Evolutionary conservation across 1,140 invertebrate species (phyloP).

Genomic region (Diprion similis): DNA sequence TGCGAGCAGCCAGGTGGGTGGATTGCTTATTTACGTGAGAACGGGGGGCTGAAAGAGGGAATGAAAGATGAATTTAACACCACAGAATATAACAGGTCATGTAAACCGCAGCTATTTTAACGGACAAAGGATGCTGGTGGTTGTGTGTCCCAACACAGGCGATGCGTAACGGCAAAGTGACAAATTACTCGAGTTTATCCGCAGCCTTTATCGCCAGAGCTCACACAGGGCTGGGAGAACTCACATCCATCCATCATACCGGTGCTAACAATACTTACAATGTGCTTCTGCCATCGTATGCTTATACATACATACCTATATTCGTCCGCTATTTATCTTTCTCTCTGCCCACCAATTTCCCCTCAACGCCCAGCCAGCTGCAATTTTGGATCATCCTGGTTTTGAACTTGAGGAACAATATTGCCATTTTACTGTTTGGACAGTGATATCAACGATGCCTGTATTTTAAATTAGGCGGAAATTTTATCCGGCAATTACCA

Average conservation of each 20-base stretch:
- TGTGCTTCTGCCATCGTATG: background rate
- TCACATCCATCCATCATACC: background rate
- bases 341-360: too few species aligned
- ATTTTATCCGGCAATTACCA: too few species aligned
- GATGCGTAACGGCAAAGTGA: constrained; percentile 38
- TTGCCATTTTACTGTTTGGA: too few species aligned
- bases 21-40: constrained; percentile 23
- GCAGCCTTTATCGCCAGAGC: constrained; percentile 23
- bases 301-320: background rate
- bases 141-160: constrained; percentile 34
- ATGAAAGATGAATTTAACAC: constrained; percentile 19
- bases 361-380: too few species aligned
- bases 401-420: too few species aligned
- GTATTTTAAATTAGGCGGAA: too few species aligned
- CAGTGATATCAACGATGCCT: too few species aligned
- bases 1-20: background rate
- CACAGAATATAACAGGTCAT: constrained; percentile 24
- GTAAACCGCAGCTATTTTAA: constrained; percentile 40
- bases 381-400: too few species aligned
- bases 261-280: constrained; percentile 2
- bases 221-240: background rate
- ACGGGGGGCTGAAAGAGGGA: constrained; percentile 12
- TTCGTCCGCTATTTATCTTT: too few species aligned
- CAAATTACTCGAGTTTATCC: constrained; percentile 55
- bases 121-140: constrained; percentile 35